Evolutionary conservation across 2,113 vertebrate species (phyloP).

Genomic region (Myocastor coypus): DNA sequence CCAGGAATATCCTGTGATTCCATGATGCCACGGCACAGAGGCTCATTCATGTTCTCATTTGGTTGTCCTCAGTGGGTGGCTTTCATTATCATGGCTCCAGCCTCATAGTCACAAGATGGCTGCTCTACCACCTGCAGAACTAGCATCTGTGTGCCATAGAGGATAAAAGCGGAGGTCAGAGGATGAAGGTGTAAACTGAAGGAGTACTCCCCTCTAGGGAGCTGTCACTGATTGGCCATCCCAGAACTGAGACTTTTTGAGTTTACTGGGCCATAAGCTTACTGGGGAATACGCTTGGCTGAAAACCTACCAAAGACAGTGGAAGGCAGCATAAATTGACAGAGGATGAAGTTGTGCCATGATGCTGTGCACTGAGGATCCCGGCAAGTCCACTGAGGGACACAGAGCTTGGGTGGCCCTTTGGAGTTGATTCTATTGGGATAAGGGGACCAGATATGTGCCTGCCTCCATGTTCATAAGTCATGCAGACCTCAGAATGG

Average conservation of each 20-base stretch:
- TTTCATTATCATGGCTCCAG: not conserved
- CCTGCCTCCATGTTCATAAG: not conserved
- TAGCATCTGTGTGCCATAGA: not conserved
- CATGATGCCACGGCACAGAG: not conserved
- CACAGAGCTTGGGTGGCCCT: not conserved
- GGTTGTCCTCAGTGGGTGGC: not conserved
- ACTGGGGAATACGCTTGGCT: not conserved
- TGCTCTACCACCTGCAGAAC: not conserved
- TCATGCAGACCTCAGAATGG: not conserved
- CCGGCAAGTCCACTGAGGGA: not conserved
- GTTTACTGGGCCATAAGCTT: not conserved
- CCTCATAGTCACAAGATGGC: conserved; percentile 23
- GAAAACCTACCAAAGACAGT: not conserved
- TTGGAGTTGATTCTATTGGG: not conserved
- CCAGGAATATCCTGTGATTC: not conserved
- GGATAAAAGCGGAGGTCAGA: not conserved
- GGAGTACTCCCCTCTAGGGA: not conserved
- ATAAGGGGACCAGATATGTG: not conserved
- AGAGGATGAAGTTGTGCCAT: not conserved
- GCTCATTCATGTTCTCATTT: not conserved
- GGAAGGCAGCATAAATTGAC: not conserved
- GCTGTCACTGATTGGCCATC: not conserved
- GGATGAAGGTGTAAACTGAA: not conserved
- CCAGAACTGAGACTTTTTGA: conserved; percentile 8
- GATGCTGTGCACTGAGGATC: not conserved